These are phyloP conservation scores for Caenorhabditis sp. DNA, from an alignment of 2,888 invertebrate species.

Conservation along the genomic window DNA sequence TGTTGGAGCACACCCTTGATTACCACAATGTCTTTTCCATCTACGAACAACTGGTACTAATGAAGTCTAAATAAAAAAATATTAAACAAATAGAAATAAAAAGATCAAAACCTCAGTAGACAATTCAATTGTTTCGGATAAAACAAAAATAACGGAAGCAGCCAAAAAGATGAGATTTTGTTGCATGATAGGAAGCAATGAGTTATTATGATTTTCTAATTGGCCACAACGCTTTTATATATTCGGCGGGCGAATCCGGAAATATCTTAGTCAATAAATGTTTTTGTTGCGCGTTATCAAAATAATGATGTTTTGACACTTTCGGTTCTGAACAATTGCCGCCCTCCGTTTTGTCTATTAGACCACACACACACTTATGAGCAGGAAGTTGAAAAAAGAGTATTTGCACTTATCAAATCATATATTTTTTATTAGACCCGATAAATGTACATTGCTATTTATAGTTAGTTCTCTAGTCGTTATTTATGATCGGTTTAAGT, in stretches of 20 bases:
- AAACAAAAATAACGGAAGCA: neutral
- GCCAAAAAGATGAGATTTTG: neutral
- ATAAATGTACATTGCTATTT: neutral
- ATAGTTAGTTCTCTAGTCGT: neutral
- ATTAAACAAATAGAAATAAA: neutral
- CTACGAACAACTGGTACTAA: slow-evolving; percentile 21
- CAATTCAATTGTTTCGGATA: neutral
- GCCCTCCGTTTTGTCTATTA: neutral
- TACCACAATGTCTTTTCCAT: slow-evolving; percentile 36
- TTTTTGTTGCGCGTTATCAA: slow-evolving; percentile 2
- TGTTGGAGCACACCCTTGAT: slow-evolving; percentile 28
- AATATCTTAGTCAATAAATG: neutral
- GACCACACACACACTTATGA: slow-evolving; percentile 3
- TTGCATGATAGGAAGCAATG: neutral
- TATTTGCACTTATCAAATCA: neutral
- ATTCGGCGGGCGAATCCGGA: neutral
- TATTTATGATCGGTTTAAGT: neutral
- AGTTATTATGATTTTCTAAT: neutral
- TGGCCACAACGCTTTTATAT: neutral
- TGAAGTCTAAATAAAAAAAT: slow-evolving; percentile 14
- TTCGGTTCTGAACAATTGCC: neutral
- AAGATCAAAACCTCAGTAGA: neutral
- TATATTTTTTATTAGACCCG: neutral
- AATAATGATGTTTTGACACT: slow-evolving; percentile 8
- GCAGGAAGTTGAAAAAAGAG: neutral